Percentiles rank a stretch among this genome's conserved stretches.
These are phyloP conservation scores for Heliocidaris erythrogramma DNA, from an alignment of 35 echinoderm and acorn worm species.

Conservation along the genomic window DNA sequence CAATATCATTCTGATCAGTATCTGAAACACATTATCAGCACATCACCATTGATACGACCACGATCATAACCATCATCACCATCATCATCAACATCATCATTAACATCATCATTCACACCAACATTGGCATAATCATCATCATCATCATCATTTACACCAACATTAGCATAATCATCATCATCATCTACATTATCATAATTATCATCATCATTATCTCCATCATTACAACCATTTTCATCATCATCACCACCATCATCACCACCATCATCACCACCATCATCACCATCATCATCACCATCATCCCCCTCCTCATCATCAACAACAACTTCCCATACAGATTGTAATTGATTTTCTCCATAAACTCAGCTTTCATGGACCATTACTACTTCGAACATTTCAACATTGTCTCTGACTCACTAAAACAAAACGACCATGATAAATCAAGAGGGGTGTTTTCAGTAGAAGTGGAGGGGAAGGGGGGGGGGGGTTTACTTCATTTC, in stretches of 20 bases:
- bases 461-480: background rate
- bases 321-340: background rate
- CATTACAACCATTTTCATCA: background rate
- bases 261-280: background rate
- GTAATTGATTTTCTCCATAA: background rate
- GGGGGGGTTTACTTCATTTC: background rate
- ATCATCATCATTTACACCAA: background rate
- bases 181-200: background rate
- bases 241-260: background rate
- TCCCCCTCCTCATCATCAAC: background rate
- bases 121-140: background rate
- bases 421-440: conserved; percentile 8
- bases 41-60: background rate
- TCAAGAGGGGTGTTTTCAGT: background rate
- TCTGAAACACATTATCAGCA: background rate
- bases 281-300: fast-evolving
- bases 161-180: background rate
- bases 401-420: background rate
- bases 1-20: background rate
- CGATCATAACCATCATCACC: background rate
- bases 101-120: background rate
- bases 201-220: background rate
- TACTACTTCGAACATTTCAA: background rate
- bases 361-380: background rate
- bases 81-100: too few relatives aligned